A percentile compares a stretch with the other conserved stretches of the same genome.
phyloP scores from a whole-genome alignment of 2,113 vertebrate genomes.

The Rhinolophus ferrumequinum region DNA sequence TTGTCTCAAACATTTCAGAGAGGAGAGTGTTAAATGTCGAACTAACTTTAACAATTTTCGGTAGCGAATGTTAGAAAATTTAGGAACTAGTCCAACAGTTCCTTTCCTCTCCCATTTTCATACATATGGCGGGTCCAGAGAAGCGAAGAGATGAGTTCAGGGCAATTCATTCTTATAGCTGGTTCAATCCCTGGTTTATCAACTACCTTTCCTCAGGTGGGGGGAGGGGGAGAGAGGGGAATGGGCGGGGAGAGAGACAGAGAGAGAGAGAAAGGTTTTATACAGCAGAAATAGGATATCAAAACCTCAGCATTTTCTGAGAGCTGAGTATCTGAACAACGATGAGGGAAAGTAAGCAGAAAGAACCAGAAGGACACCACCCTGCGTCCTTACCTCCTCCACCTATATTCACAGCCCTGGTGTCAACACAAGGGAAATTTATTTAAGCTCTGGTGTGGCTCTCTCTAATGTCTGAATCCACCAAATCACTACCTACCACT shows the following conservation, averaged over 20 bases:
- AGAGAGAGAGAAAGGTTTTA: not conserved
- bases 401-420: not conserved
- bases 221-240: no score
- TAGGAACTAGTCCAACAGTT: not conserved
- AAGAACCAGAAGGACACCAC: not conserved
- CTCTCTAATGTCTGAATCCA: not conserved
- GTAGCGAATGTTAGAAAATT: not conserved
- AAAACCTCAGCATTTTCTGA: not conserved
- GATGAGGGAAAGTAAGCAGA: not conserved
- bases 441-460: not conserved
- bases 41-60: not conserved
- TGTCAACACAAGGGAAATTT: no score
- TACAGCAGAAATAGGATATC: not conserved
- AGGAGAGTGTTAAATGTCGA: not conserved
- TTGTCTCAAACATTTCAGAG: not conserved
- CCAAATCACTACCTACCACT: not conserved
- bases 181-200: not conserved
- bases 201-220: not conserved
- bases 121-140: not conserved
- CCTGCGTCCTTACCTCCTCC: not conserved
- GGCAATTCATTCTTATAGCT: not conserved
- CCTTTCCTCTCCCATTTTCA: not conserved
- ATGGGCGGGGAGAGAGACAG: no score
- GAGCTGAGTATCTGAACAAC: not conserved
- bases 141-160: not conserved